A percentile compares a stretch with the other conserved stretches of the same genome.
phyloP scores from a whole-genome alignment of 2,888 invertebrate species.

The Oscheius sp. region DNA sequence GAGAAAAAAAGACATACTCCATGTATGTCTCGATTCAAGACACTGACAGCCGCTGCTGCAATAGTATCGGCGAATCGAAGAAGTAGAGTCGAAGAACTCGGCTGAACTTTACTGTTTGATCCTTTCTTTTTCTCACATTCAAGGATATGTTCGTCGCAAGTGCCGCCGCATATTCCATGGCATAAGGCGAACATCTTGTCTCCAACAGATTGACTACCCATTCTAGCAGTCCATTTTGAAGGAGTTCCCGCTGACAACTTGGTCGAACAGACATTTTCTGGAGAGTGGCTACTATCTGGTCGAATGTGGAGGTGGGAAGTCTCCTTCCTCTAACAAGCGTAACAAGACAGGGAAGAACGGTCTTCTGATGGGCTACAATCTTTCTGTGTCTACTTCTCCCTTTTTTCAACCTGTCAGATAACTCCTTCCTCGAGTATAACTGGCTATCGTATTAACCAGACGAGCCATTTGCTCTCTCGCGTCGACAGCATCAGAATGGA shows the following conservation, averaged over 20 bases:
- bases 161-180: conserved; percentile 49
- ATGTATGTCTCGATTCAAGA: conserved; percentile 39
- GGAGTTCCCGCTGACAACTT: conserved; percentile 41
- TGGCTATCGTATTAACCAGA: conserved; percentile 50
- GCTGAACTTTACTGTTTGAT: conserved; percentile 31
- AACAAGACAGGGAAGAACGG: conserved; percentile 41
- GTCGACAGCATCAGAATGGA: conserved; percentile 53
- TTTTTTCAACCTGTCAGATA: conserved; percentile 44
- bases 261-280: conserved; percentile 46
- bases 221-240: conserved; percentile 47
- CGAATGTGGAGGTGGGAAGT: conserved; percentile 47
- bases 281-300: conserved; percentile 46
- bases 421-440: conserved; percentile 39
- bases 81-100: conserved; percentile 37
- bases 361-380: conserved; percentile 40
- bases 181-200: conserved; percentile 44
- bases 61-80: conserved; percentile 46
- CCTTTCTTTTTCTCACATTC: conserved; percentile 41
- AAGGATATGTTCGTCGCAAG: conserved; percentile 44
- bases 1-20: conserved; percentile 33
- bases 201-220: conserved; percentile 49
- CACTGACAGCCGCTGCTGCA: conserved; percentile 38
- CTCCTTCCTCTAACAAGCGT: conserved; percentile 45
- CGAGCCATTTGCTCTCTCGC: conserved; percentile 50
- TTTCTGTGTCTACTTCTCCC: no score